Base-by-base conservation (phyloP, 1,140 invertebrate genomes). In the Drosophila lacertosa region DNA sequence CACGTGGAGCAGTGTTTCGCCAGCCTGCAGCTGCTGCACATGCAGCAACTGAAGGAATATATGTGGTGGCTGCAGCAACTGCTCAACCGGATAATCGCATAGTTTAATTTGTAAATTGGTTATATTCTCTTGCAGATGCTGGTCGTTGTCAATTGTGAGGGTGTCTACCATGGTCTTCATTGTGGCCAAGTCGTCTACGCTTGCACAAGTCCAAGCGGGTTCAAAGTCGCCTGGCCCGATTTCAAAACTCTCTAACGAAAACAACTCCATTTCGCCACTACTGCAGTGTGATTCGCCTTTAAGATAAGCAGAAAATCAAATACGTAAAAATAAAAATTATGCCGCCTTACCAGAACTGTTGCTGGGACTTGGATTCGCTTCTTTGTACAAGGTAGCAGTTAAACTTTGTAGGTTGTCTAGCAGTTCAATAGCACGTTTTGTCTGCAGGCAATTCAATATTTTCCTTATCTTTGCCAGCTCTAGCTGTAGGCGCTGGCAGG, bases 41-140 rank as follows among this genome's bases (percentile, higher is more conserved):
- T 86, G 37, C n/a, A 90, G 22, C 13, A 91, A 22, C 2, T 71
- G 44, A 0, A 84, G 62, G 9, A 83, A 88, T n/a, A 86, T 57
- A 20, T 76, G 55, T 7, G 90, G 90, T 0, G 74, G 15, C 50
- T 91, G 90, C 2, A 90, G 66, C 22, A 91, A 51, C 40, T 80
- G 89, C 40, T 91, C 90, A 0, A 66, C 64, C 2, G 90, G 90
- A 58, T 91, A 91, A 58, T 91, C 90, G 5, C 15, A 15, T 50
- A 91, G 57, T 11, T 77, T 80, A 0, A 91, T 62, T 26, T 69
- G 65, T 11, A 91, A 18, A 9, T 74, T 64, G 0, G 59, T 69
- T 0, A 91, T 13, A 9, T 69, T 42, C 6, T 71, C 50, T 1
- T 72, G n/a, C 18, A 89, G 40, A 32, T 83, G 80, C 2, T 15